A percentile compares a stretch with the other conserved stretches of the same genome.
phyloP scores from a whole-genome alignment of 2,888 invertebrate genomes.

The Aproaerema taeniolella region DNA sequence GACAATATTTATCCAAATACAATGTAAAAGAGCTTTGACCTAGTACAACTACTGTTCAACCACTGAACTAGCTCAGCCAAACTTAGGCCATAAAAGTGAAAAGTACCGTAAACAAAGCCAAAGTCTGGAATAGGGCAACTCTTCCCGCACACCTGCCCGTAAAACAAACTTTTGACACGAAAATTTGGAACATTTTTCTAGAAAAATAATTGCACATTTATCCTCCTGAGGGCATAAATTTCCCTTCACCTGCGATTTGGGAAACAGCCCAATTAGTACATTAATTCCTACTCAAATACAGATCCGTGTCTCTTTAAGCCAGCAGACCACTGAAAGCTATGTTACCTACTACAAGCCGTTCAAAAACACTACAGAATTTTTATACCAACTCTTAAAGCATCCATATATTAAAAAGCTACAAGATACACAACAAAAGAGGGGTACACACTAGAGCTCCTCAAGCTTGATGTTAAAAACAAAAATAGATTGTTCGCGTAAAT shows the following conservation, averaged over 20 bases:
- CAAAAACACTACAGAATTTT: too few relatives aligned
- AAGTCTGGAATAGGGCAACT: slow-evolving; percentile 33
- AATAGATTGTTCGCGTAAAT: slow-evolving; percentile 4
- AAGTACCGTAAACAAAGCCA: slow-evolving; percentile 13
- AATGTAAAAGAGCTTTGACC: too few relatives aligned
- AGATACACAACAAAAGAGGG: too few relatives aligned
- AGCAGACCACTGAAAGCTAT: slow-evolving; percentile 22
- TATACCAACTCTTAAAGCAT: too few relatives aligned
- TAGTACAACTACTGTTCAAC: too few relatives aligned
- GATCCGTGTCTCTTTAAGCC: slow-evolving; percentile 30
- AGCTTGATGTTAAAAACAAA: too few relatives aligned
- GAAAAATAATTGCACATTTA: slow-evolving; percentile 67
- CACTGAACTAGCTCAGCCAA: slow-evolving; percentile 10
- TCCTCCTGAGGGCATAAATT: slow-evolving; percentile 63
- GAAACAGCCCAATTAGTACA: slow-evolving; percentile 64
- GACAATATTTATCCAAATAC: too few relatives aligned
- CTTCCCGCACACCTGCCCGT: slow-evolving; percentile 57
- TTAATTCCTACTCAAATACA: slow-evolving; percentile 49
- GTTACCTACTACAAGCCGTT: too few relatives aligned
- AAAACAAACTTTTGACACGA: slow-evolving; percentile 60
- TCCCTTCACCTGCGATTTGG: slow-evolving; percentile 58
- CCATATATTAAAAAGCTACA: too few relatives aligned
- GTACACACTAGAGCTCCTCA: too few relatives aligned
- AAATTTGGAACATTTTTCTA: slow-evolving; percentile 50
- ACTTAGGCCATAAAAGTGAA: slow-evolving; percentile 28